phyloP scores from a whole-genome alignment of 2,888 invertebrate genomes.

The Yponomeuta evonymella region DNA sequence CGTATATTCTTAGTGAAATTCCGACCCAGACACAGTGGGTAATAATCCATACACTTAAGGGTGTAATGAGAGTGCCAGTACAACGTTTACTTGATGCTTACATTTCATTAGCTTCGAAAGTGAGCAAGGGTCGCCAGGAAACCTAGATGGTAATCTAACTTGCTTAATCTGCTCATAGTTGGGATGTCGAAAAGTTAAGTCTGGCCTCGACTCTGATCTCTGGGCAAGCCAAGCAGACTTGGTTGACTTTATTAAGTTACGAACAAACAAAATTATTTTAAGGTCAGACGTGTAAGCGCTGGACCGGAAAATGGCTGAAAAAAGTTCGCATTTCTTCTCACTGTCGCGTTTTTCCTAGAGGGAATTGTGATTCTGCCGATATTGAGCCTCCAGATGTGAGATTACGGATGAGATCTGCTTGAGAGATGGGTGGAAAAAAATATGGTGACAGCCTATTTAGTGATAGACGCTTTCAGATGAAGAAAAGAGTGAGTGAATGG shows the following conservation, averaged over 20 bases:
- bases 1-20: no score
- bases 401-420: background rate
- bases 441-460: background rate
- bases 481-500: background rate
- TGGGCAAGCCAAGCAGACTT: background rate
- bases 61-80: background rate
- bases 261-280: background rate
- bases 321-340: background rate
- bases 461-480: background rate
- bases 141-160: slow-evolving; percentile 11
- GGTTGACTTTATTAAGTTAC: background rate
- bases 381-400: background rate
- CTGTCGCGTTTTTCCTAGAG: background rate
- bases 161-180: slow-evolving; percentile 5
- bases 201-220: background rate
- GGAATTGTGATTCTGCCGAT: background rate
- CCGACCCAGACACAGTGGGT: background rate
- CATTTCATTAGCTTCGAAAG: background rate
- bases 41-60: background rate
- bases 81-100: background rate
- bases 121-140: background rate
- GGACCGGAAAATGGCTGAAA: background rate
- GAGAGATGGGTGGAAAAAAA: background rate
- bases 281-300: background rate
- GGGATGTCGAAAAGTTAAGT: background rate